phyloP scores from a whole-genome alignment of 2,888 invertebrate genomes.

The Dynastes hyllus region DNA sequence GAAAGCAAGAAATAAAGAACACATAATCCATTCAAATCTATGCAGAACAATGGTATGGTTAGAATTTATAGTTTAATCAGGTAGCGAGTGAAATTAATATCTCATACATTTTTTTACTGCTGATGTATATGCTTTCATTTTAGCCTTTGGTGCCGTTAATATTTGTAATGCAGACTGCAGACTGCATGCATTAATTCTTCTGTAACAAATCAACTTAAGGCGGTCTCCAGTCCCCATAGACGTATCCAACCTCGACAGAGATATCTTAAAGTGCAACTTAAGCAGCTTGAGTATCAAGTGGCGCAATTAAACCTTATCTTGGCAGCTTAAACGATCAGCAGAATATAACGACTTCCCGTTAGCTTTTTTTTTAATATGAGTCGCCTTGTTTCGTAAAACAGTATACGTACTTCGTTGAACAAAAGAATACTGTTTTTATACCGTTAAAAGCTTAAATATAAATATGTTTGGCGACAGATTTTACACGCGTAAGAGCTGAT shows the following conservation, averaged over 20 bases:
- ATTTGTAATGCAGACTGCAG: no score
- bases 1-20: no score
- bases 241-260: background rate
- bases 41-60: no score
- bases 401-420: background rate
- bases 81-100: no score
- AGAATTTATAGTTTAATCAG: no score
- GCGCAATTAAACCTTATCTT: conserved; percentile 13
- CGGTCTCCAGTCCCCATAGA: no score
- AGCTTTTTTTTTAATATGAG: background rate
- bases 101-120: no score
- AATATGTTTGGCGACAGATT: background rate
- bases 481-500: background rate
- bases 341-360: background rate
- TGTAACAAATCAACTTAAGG: no score
- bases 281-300: conserved; percentile 7
- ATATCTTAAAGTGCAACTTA: conserved; percentile 3
- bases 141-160: no score
- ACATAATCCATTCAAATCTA: no score
- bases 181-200: no score
- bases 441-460: conserved; percentile 15
- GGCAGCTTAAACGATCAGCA: background rate
- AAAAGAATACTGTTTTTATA: background rate
- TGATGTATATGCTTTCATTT: no score
- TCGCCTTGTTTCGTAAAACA: conserved; percentile 17